These are phyloP conservation scores for Tigriopus japonicus DNA, from an alignment of 1,140 invertebrate genomes.

Conservation along the genomic window DNA sequence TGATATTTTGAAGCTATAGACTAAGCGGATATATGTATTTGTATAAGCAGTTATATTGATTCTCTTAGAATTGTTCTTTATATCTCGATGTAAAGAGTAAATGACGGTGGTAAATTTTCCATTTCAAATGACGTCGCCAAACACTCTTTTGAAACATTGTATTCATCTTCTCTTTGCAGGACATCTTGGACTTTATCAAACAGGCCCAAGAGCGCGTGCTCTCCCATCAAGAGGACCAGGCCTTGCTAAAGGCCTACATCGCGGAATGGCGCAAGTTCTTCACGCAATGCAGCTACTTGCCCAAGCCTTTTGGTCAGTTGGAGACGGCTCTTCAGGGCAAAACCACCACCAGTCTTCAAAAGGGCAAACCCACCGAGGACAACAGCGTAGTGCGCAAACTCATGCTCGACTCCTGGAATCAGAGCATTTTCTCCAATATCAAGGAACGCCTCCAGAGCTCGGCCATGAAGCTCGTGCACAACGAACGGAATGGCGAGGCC, in stretches of 20 bases:
- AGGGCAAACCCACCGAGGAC: slow-evolving; percentile 46
- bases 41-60: too few species aligned
- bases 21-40: too few species aligned
- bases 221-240: slow-evolving; percentile 53
- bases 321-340: slow-evolving; percentile 47
- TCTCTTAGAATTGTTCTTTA: too few species aligned
- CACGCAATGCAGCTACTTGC: slow-evolving; percentile 87
- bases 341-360: slow-evolving; percentile 36
- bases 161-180: slow-evolving; percentile 27
- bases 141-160: too few species aligned
- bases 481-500: slow-evolving; percentile 87
- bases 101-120: too few species aligned
- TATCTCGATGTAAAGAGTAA: too few species aligned
- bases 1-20: too few species aligned
- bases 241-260: slow-evolving; percentile 85
- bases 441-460: slow-evolving; percentile 77
- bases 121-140: too few species aligned
- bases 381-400: slow-evolving; percentile 72
- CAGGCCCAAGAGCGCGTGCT: slow-evolving; percentile 48
- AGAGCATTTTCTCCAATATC: slow-evolving; percentile 88
- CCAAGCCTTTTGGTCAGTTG: slow-evolving; percentile 81
- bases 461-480: slow-evolving; percentile 89
- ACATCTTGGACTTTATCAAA: slow-evolving; percentile 85
- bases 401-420: slow-evolving; percentile 96
- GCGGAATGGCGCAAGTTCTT: slow-evolving; percentile 94